Evolutionary conservation across 2,113 vertebrate species (phyloP), one percentile per base, ranked within the genome.

Genomic region (Paracanthobrama guichenoti): DNA sequence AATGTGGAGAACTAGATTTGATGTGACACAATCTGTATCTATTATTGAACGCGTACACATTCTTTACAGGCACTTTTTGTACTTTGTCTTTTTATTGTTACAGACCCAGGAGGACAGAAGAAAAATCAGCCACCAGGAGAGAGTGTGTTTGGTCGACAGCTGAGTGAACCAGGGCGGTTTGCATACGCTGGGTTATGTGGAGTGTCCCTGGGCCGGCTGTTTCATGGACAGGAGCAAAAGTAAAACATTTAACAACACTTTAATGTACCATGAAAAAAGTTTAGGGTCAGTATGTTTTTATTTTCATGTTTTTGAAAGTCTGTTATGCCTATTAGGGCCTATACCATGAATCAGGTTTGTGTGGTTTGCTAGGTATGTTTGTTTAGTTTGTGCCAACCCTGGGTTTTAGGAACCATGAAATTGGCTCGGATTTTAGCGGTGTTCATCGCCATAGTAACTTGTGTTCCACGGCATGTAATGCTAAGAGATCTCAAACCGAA

Each of bases 121-220:
- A 79, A 81, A 16, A n/a, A 72, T 84, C 82, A 86, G 71, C 82
- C 82, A 6, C 46, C 28, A 28, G 64, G 79, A 28, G 84, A 87
- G 22, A 86, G 60, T 0, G 79, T 89, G 0, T 3, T 87, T 39
- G 92, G 96, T 86, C 90, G 79, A 57, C 92, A 44, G 88, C 90
- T 99, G 88, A 88, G 87, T 0, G 97, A 99, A 35, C 88, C 95
- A 0, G 95, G 90, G 20, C 95, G 95, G 0, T 99, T 99, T 28
- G 95, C 97, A 0, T 97, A 93, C 0, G 95, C 95, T 0, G 97
- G 95, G 0, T 93, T 99, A 18, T 97, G 96, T n/a, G 93, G 90
- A 0, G 88, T 96, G 35, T 96, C 96, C 13, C 88, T 99, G 50
- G 94, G 95, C 0, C 88, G 94, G 77, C 86, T 99, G 6, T 99